Percentiles rank a stretch among this genome's conserved stretches.
These are phyloP conservation scores for Larimichthys crocea DNA, from an alignment of 2,113 vertebrate genomes.

Conservation along the genomic window DNA sequence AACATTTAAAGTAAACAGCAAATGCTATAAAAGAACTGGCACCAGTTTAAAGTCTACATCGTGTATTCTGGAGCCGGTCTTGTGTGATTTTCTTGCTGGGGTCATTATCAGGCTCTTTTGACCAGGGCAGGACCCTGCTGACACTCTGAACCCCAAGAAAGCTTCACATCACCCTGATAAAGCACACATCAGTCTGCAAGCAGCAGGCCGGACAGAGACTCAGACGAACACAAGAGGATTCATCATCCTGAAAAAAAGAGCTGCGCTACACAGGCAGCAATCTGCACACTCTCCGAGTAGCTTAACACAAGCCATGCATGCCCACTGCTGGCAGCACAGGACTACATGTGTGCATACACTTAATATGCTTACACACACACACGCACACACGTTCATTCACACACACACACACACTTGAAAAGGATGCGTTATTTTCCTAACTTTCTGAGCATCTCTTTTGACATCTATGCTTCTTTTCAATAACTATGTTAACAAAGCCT, in stretches of 20 bases:
- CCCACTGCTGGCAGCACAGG: slow-evolving; percentile 1
- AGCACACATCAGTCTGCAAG: slow-evolving; percentile 41
- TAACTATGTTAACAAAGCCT: background rate
- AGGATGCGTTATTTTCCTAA: background rate
- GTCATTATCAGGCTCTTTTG: slow-evolving; percentile 38
- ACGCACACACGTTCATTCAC: background rate
- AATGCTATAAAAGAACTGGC: background rate
- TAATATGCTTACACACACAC: background rate
- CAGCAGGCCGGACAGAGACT: slow-evolving; percentile 35
- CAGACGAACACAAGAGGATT: slow-evolving; percentile 25
- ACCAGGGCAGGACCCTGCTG: slow-evolving; percentile 28
- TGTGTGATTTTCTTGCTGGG: slow-evolving; percentile 40
- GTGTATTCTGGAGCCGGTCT: background rate
- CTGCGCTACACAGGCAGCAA: slow-evolving; percentile 4
- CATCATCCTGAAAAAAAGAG: background rate
- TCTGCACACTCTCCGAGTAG: slow-evolving; percentile 11
- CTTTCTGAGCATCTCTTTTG: background rate
- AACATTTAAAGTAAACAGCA: background rate
- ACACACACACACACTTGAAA: slow-evolving; percentile 6
- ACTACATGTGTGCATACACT: slow-evolving; percentile 1
- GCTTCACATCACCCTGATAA: slow-evolving; percentile 23
- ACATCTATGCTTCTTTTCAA: background rate
- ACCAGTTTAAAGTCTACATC: background rate
- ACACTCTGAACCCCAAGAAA: slow-evolving; percentile 6
- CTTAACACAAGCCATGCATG: slow-evolving; percentile 57